These are phyloP conservation scores for Actinernus sp. DNA, from an alignment of 92 coral and sea anemone genomes.

Conservation along the genomic window DNA sequence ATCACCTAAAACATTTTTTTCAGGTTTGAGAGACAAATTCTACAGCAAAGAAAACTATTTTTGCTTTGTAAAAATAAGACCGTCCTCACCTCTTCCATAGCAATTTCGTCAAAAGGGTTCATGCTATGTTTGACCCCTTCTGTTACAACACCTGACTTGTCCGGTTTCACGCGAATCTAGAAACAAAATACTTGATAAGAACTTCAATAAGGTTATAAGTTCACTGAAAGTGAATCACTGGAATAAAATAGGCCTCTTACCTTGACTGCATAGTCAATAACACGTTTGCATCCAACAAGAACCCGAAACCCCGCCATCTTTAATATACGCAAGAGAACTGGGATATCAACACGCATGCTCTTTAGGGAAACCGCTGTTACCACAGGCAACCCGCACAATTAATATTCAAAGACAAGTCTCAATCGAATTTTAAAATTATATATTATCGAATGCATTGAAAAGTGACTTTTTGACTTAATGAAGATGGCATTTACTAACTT, in stretches of 20 bases:
- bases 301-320: constrained; percentile 99
- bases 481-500: too few species aligned
- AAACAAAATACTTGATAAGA: constrained; percentile 10
- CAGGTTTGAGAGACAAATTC: too few species aligned
- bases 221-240: too few species aligned
- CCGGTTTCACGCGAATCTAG: constrained; percentile 97
- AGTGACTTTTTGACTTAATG: too few species aligned
- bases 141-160: constrained; percentile 96
- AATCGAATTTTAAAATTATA: too few species aligned
- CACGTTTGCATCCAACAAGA: constrained; percentile 97
- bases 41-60: too few species aligned
- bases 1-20: too few species aligned
- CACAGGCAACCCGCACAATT: constrained; percentile 28
- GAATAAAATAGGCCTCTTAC: constrained; percentile 52
- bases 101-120: constrained; percentile 99
- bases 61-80: too few species aligned
- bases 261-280: constrained; percentile 99
- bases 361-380: constrained; percentile 19
- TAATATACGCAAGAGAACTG: constrained; percentile 45
- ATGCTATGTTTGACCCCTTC: constrained; percentile 99
- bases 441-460: too few species aligned
- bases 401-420: too few species aligned
- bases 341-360: constrained; percentile 48
- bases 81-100: constrained; percentile 99
- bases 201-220: background rate